These are phyloP conservation scores for Mugil cephalus DNA, from an alignment of 2,113 vertebrate species.

Conservation along the genomic window DNA sequence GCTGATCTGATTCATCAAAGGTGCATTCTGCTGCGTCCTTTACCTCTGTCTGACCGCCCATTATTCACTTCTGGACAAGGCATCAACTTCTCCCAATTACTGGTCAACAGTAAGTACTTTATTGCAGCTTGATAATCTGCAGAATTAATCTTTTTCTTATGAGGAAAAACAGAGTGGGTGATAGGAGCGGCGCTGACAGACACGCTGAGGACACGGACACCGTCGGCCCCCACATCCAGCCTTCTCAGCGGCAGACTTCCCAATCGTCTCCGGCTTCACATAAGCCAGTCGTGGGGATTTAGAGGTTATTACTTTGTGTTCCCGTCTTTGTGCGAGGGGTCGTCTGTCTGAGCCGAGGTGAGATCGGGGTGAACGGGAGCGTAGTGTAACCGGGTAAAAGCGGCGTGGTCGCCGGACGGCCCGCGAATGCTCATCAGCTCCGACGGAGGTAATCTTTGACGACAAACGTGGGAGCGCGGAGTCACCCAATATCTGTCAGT, in stretches of 20 bases:
- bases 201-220: constrained; percentile 59
- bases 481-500: constrained; percentile 48
- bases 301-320: constrained; percentile 78
- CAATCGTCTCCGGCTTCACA: constrained; percentile 81
- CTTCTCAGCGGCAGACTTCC: constrained; percentile 69
- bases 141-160: constrained; percentile 83
- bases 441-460: constrained; percentile 52
- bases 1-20: constrained; percentile 14
- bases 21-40: constrained; percentile 46
- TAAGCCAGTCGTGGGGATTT: constrained; percentile 81
- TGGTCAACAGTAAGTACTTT: constrained; percentile 77
- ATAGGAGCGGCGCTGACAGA: constrained; percentile 79
- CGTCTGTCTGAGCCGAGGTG: constrained; percentile 59
- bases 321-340: constrained; percentile 70
- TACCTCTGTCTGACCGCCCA: constrained; percentile 58
- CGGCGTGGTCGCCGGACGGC: constrained; percentile 43
- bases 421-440: constrained; percentile 15
- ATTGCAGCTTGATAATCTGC: constrained; percentile 78
- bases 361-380: constrained; percentile 58
- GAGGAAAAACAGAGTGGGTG: constrained; percentile 67
- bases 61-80: constrained; percentile 54
- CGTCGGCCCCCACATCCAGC: constrained; percentile 44
- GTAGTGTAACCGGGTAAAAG: constrained; percentile 22
- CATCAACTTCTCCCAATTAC: constrained; percentile 67
- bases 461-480: constrained; percentile 50